Conservation (phyloP, 2,888 invertebrate species). For the Oxycera nigricornis region DNA sequence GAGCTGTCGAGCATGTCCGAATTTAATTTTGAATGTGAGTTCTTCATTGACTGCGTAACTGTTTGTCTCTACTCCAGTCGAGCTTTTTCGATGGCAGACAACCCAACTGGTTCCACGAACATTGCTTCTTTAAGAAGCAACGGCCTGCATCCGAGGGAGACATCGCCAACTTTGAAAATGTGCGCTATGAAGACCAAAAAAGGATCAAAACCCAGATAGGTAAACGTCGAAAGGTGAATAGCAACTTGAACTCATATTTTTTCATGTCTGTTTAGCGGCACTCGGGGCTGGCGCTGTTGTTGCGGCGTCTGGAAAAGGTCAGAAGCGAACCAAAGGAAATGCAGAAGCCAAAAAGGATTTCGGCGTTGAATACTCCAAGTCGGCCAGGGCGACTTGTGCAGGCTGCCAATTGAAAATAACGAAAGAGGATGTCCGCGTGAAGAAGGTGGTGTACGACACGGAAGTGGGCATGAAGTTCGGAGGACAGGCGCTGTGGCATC, state of each 20-base stretch:
- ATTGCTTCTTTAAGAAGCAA: constrained; percentile 86
- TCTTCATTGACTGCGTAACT: too few species aligned
- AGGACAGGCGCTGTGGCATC: constrained; percentile 89
- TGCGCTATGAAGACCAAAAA: constrained; percentile 86
- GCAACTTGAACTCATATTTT: not conserved
- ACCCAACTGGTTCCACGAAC: constrained; percentile 86
- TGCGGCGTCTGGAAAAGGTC: constrained; percentile 61
- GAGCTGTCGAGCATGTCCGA: too few species aligned
- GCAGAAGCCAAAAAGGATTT: constrained; percentile 70
- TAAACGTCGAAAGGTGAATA: constrained; percentile 57
- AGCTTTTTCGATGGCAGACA: constrained; percentile 86
- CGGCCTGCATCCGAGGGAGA: constrained; percentile 77
- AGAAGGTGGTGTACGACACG: constrained; percentile 84
- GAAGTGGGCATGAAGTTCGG: constrained; percentile 82
- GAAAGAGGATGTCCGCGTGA: constrained; percentile 76
- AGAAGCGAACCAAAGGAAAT: constrained; percentile 63
- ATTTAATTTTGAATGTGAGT: too few species aligned
- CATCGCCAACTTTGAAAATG: constrained; percentile 78
- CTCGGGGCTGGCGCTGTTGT: constrained; percentile 41
- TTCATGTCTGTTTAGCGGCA: constrained; percentile 46
- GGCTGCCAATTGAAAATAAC: constrained; percentile 86
- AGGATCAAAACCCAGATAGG: constrained; percentile 74
- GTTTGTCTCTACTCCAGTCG: too few species aligned
- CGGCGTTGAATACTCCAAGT: constrained; percentile 84
- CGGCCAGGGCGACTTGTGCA: constrained; percentile 78